These are phyloP conservation scores for Hephaestus fuliginosus DNA, from an alignment of 2,797 vertebrate genomes.

Conservation along the genomic window DNA sequence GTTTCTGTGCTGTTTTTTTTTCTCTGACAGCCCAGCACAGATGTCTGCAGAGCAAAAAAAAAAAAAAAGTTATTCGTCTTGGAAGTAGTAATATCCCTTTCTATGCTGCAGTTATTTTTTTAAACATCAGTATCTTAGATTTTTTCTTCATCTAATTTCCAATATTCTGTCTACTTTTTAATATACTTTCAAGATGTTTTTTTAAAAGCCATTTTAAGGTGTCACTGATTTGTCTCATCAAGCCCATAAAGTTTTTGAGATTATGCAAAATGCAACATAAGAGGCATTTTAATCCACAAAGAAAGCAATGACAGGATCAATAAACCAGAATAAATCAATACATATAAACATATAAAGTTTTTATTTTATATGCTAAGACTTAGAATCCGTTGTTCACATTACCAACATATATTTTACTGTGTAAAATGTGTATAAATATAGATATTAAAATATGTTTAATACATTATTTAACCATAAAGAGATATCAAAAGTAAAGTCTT, in stretches of 20 bases:
- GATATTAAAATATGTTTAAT: too few relatives aligned
- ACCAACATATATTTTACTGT: background rate
- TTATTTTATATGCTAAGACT: background rate
- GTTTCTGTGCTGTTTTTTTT: background rate
- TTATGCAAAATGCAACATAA: background rate
- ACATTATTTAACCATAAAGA: too few relatives aligned
- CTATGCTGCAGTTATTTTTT: background rate
- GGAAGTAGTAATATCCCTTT: too few relatives aligned
- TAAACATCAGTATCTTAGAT: background rate
- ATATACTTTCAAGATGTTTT: background rate
- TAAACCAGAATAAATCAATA: background rate
- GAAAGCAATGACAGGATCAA: background rate
- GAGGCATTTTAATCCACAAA: background rate
- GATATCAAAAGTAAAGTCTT: background rate
- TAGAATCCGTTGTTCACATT: background rate
- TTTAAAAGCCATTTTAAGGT: background rate
- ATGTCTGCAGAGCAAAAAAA: background rate
- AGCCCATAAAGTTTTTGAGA: background rate
- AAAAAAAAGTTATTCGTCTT: too few relatives aligned
- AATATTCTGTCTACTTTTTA: too few relatives aligned
- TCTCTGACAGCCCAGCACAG: too few relatives aligned
- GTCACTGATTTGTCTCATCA: background rate
- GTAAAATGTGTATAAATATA: too few relatives aligned
- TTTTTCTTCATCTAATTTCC: too few relatives aligned
- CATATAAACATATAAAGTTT: background rate